These are phyloP conservation scores for Odocoileus virginianus DNA, from an alignment of 2,113 vertebrate genomes.

Conservation along the genomic window DNA sequence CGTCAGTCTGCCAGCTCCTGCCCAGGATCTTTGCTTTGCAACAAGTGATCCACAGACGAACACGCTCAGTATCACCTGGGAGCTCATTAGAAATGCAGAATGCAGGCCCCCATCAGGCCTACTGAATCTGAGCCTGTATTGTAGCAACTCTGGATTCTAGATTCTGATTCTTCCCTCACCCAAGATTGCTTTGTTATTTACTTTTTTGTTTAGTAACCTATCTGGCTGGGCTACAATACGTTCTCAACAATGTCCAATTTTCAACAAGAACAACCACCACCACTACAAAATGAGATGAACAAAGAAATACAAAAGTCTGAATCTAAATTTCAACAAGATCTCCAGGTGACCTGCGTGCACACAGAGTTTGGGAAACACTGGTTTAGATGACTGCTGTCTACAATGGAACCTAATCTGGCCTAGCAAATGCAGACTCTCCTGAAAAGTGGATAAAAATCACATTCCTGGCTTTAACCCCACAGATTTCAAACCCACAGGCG, in stretches of 20 bases:
- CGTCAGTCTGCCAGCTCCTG: background rate
- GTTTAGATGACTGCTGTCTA: background rate
- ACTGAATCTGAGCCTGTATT: no score
- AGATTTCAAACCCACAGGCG: background rate
- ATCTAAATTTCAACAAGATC: background rate
- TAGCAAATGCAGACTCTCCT: background rate
- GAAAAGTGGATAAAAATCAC: background rate
- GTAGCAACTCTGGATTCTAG: background rate
- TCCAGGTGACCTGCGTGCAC: background rate
- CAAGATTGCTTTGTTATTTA: background rate
- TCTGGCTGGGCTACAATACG: background rate
- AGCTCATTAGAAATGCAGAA: background rate
- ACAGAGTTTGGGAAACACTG: background rate
- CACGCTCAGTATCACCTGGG: background rate
- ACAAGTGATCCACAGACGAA: background rate
- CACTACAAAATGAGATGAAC: background rate
- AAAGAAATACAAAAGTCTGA: background rate
- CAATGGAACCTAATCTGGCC: background rate
- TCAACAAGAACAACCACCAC: background rate
- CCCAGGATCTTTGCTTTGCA: background rate
- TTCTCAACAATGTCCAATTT: background rate
- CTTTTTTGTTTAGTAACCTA: background rate
- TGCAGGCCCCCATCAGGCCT: background rate
- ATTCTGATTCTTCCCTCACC: background rate
- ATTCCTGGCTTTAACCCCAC: background rate